Evolutionary conservation across 2,797 vertebrate species (phyloP), one percentile per base, ranked within the genome.

Genomic region (Morus bassanus): DNA sequence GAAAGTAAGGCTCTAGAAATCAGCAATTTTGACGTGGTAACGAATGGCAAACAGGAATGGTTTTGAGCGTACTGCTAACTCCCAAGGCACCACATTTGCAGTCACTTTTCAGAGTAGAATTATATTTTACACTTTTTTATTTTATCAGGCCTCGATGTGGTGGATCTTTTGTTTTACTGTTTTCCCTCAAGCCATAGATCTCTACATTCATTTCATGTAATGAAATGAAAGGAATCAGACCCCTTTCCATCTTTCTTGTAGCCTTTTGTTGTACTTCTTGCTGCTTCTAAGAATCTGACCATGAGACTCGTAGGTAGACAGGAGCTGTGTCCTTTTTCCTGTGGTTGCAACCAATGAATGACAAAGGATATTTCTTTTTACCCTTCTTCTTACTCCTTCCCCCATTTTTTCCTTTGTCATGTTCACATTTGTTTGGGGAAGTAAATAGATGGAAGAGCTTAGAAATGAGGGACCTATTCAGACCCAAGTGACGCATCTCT

Each of bases 101-200:
- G 56, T 78, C 13, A 18, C 8, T 89, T 65, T 59, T 67, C 25
- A 84, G 53, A 79, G 21, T 6, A 41, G 48, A 80, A 69, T n/a
- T 39, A 9, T 41, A 10, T 13, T 61, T 68, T 46, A 22, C 1
- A 0, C 68, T 67, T 87, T 9, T 1, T 65, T 57, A 18, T 84
- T 35, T 11, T 14, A 31, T 77, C 21, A 84, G 60, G 39, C 35
- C 68, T 87, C 72, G 67, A 37, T 41, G 60, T 65, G 33, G 54
- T 63, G 65, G 9, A 50, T 68, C 54, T 88, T 67, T 82, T 64
- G 69, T 90, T 95, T 95, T n/a, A 59, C 78, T 75, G 48, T 61
- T 84, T 91, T 84, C 13, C 16, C 39, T 95, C 50, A 95, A 83
- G 75, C 33, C 30, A 70, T 18, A 48, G 13, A 46, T 14, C 17